Percentiles rank a stretch among this genome's conserved stretches.
These are phyloP conservation scores for Actenoides lindsayi DNA, from an alignment of 2,113 vertebrate genomes.

Conservation along the genomic window DNA sequence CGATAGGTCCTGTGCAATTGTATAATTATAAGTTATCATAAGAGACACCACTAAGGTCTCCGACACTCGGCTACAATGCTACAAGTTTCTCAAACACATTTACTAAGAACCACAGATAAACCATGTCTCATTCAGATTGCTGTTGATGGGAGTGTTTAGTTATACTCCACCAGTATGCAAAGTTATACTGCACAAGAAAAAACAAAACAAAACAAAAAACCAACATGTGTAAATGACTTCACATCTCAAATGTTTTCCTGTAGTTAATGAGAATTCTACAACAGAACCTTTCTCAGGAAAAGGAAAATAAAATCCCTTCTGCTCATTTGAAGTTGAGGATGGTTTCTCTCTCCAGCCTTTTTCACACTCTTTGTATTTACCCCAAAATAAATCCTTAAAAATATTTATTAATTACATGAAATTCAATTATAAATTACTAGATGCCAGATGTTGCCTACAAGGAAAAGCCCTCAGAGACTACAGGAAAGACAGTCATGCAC, in stretches of 20 bases:
- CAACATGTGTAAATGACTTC: neutral
- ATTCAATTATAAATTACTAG: neutral
- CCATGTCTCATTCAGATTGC: neutral
- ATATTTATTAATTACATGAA: neutral
- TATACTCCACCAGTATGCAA: neutral
- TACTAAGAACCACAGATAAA: neutral
- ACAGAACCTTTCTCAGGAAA: neutral
- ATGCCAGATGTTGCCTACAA: neutral
- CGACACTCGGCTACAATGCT: neutral
- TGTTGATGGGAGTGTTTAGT: neutral
- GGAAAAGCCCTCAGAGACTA: neutral
- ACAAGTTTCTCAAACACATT: neutral
- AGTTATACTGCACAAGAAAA: neutral
- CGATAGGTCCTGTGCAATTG: neutral
- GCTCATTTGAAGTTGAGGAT: neutral
- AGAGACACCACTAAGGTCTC: neutral
- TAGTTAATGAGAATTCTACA: neutral
- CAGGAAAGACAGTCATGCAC: neutral
- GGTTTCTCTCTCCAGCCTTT: neutral
- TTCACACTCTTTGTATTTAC: neutral
- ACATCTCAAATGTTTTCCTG: neutral
- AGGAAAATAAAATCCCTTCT: neutral
- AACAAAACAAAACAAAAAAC: neutral
- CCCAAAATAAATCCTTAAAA: neutral
- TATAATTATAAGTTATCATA: accelerated